phyloP scores from a whole-genome alignment of 2,888 invertebrate genomes.

The Plagiodera versicolora region DNA sequence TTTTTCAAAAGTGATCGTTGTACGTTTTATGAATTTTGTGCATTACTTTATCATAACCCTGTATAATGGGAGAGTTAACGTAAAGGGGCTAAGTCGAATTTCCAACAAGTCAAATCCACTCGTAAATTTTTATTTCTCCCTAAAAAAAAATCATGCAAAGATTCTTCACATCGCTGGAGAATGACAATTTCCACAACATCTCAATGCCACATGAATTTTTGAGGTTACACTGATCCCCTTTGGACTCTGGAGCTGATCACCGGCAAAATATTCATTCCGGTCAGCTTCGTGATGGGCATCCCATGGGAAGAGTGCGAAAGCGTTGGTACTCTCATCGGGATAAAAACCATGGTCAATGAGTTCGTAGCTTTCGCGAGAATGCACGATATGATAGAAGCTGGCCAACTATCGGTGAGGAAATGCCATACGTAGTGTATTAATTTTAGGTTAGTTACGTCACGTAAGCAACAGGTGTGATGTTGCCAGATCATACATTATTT shows the following conservation, averaged over 20 bases:
- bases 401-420: conserved; percentile 22
- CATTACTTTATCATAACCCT: too few relatives aligned
- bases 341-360: conserved; percentile 90
- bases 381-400: conserved; percentile 58
- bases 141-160: background rate
- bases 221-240: conserved; percentile 19
- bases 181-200: too few relatives aligned
- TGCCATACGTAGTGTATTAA: too few relatives aligned
- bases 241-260: conserved; percentile 72
- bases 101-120: background rate
- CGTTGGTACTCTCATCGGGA: conserved; percentile 82
- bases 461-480: too few relatives aligned
- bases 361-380: conserved; percentile 87
- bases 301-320: conserved; percentile 73
- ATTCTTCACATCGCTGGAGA: background rate
- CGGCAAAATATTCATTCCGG: conserved; percentile 87
- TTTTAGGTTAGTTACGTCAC: too few relatives aligned
- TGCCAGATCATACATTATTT: too few relatives aligned
- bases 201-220: too few relatives aligned
- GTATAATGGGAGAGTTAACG: too few relatives aligned
- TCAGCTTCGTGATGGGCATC: conserved; percentile 87
- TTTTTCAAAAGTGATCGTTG: too few relatives aligned
- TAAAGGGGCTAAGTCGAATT: too few relatives aligned
- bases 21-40: too few relatives aligned
- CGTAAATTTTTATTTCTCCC: too few relatives aligned